Conservation (phyloP, 2,797 vertebrate species). For the Eutrigla gurnardus region DNA sequence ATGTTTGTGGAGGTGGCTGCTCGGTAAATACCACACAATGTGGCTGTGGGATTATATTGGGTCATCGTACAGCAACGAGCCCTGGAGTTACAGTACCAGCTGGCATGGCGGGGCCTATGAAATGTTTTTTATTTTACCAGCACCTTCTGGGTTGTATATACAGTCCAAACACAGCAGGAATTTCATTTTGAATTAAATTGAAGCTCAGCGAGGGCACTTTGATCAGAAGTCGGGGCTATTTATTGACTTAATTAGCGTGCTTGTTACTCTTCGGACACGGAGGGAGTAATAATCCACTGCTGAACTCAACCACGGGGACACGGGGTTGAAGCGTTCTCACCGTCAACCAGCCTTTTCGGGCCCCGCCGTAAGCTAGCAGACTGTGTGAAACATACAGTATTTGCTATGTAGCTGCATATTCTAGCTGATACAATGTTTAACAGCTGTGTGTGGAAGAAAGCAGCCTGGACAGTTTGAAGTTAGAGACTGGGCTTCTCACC, state of each 20-base stretch:
- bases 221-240: conserved; percentile 64
- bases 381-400: conserved; percentile 76
- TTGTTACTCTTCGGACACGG: conserved; percentile 64
- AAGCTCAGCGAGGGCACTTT: conserved; percentile 52
- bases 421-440: conserved; percentile 75
- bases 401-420: conserved; percentile 77
- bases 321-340: conserved; percentile 65
- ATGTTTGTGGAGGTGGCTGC: conserved; percentile 59
- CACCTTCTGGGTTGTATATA: conserved; percentile 33
- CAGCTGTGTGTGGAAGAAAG: conserved; percentile 77
- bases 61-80: conserved; percentile 37
- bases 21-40: conserved; percentile 50
- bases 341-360: conserved; percentile 57
- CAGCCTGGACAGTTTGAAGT: conserved; percentile 70
- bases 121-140: not conserved
- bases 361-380: conserved; percentile 48
- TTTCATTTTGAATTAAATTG: conserved; percentile 65
- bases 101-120: conserved; percentile 5
- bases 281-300: conserved; percentile 56
- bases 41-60: conserved; percentile 45
- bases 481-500: conserved; percentile 74
- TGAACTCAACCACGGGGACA: conserved; percentile 65
- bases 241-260: conserved; percentile 72
- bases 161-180: conserved; percentile 64
- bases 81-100: conserved; percentile 55